Evolutionary conservation across 2,113 vertebrate species (phyloP).

Genomic region (Thymallus thymallus): DNA sequence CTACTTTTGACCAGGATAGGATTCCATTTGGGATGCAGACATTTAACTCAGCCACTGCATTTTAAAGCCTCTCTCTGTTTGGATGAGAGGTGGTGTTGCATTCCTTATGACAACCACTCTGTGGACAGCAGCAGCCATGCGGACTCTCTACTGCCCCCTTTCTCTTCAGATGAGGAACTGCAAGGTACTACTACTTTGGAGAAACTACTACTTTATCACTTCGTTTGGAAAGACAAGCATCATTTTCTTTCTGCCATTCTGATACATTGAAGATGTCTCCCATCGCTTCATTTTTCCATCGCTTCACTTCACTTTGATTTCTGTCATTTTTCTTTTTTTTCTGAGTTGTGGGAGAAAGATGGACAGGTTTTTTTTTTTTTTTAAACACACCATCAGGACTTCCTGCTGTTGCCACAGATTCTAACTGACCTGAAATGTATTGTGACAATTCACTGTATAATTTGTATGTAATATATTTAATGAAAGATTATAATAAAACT

Average conservation of each 20-base stretch:
- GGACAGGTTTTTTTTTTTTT: background rate
- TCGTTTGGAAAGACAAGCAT: background rate
- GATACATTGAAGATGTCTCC: background rate
- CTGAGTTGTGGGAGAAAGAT: slow-evolving; percentile 21
- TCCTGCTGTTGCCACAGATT: slow-evolving; percentile 54
- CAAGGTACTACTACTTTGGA: background rate
- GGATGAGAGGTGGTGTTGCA: slow-evolving; percentile 31
- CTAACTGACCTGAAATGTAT: slow-evolving; percentile 75
- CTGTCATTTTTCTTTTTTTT: slow-evolving; percentile 11
- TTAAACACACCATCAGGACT: slow-evolving; percentile 34
- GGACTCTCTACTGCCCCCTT: background rate
- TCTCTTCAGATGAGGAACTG: background rate
- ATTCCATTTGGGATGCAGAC: too few species aligned
- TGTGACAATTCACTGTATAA: slow-evolving; percentile 88
- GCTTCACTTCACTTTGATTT: slow-evolving; percentile 24
- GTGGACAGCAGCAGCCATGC: background rate
- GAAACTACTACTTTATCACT: background rate
- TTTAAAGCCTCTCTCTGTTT: slow-evolving; percentile 33
- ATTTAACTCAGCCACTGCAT: background rate
- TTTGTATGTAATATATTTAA: slow-evolving; percentile 96
- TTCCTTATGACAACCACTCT: slow-evolving; percentile 37
- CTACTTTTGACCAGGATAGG: too few species aligned
- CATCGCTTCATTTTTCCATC: background rate
- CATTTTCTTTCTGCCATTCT: background rate
- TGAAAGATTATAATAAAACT: slow-evolving; percentile 77